Conservation (phyloP, 35 echinoderm and acorn worm species). For the Chiridota heheva region DNA sequence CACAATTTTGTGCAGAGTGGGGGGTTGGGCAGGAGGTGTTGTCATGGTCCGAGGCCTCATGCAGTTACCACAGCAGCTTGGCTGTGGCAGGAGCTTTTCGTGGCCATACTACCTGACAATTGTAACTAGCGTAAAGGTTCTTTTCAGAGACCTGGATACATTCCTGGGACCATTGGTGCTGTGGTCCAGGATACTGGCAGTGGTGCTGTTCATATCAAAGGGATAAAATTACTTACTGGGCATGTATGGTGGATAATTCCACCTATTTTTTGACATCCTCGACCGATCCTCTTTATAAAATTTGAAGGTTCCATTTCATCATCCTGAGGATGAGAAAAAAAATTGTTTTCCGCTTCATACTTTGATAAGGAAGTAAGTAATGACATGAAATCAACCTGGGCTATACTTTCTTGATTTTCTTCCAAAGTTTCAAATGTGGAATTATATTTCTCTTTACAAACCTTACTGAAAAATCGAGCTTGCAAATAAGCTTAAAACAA, state of each 20-base stretch:
- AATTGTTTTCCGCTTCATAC: not conserved
- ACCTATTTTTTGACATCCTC: constrained; percentile 64
- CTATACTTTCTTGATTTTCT: not conserved
- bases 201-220: no score
- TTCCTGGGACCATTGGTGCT: no score
- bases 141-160: no score
- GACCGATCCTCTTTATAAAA: constrained; percentile 44
- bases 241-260: constrained; percentile 74
- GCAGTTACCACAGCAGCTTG: no score
- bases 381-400: not conserved
- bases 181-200: no score
- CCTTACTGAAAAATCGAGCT: no score
- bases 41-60: no score
- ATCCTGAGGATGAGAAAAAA: not conserved
- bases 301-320: constrained; percentile 89
- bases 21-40: no score
- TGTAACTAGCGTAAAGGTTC: no score
- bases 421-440: not conserved
- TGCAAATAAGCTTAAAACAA: not conserved
- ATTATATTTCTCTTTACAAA: not conserved
- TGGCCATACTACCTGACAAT: no score
- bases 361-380: not conserved
- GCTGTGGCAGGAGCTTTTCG: no score
- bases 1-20: no score
- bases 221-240: constrained; percentile 76